Evolutionary conservation across 2,797 vertebrate genomes (phyloP), one percentile per base, ranked within the genome.

Genomic region (Schizopygopsis pylzovi): DNA sequence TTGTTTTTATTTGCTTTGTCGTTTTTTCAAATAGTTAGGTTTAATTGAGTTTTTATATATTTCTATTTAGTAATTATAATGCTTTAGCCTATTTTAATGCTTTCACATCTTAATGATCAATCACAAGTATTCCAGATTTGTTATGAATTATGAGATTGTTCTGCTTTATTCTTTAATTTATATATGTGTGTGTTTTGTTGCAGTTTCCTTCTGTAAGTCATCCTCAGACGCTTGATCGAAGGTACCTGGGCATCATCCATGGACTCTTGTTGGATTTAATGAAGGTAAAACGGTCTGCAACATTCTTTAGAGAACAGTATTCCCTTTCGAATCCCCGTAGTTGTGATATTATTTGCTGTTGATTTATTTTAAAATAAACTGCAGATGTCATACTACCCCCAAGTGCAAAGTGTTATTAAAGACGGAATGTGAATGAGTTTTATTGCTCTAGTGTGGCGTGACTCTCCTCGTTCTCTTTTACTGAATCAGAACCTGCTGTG

Each of bases 171-270:
- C 20, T 79, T 54, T 77, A 59, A 54, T 18, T 73, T 73, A 70
- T 33, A 54, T 73, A 22, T 13, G 52, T 49, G n/a, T 73, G 16
- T 82, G 41, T 78, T 16, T 43, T 80, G 22, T 87, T 12, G 77
- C 92, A 99, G 98, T 99, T 99, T 92, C 98, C 98, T 89, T 97
- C 98, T 89, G 98, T 99, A 90, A 98, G 97, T 93, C 98, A 99
- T 94, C 98, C 98, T 88, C 97, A 98, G 91, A 97, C 98, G 83
- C 94, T 99, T 94, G 98, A 99, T 91, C 96, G 98, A 93, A 93
- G 98, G 93, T 99, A 99, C 88, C 95, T 98, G 92, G 97, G 97
- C 91, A 99, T 99, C 92, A 94, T 99, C 92, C 98, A 95, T 86
- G 96, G 97, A 89, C 94, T 98, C 89, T 96, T 99, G 94, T 95